These are phyloP conservation scores for Bos javanicus DNA, from an alignment of 2,113 vertebrate species.

Conservation along the genomic window DNA sequence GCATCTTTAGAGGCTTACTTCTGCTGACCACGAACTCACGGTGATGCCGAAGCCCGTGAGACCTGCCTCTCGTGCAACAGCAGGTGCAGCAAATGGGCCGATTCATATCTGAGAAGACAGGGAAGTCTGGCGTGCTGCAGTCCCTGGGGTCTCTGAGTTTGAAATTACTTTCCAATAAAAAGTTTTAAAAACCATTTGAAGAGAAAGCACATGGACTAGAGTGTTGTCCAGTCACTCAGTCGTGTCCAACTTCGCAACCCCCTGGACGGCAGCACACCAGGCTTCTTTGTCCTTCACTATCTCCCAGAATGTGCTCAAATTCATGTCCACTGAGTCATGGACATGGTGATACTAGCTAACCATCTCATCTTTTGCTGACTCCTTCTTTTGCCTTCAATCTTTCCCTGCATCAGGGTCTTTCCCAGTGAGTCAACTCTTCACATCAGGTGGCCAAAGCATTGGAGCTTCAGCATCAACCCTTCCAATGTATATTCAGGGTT, in stretches of 20 bases:
- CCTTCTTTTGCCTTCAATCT: background rate
- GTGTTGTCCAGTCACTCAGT: background rate
- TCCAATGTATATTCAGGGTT: background rate
- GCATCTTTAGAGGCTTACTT: background rate
- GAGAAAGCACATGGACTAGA: background rate
- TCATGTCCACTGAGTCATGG: accelerated
- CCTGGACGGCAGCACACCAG: background rate
- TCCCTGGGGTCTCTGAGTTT: background rate
- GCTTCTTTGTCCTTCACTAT: background rate
- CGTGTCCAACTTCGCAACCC: background rate
- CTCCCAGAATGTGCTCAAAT: background rate
- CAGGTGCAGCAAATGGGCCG: background rate
- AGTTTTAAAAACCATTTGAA: background rate
- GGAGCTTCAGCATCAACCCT: background rate
- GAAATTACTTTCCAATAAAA: background rate
- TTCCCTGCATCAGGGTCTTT: background rate
- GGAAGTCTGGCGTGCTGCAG: background rate
- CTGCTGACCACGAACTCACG: background rate
- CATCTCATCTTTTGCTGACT: background rate
- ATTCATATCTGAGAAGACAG: background rate
- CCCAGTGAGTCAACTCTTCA: background rate
- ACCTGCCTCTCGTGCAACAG: accelerated
- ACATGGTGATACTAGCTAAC: background rate
- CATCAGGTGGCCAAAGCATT: background rate
- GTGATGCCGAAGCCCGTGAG: accelerated